A percentile compares a stretch with the other conserved stretches of the same genome.
These are phyloP conservation scores for Pantelozetes paolii DNA, from an alignment of 2,888 invertebrate genomes.

Conservation along the genomic window DNA sequence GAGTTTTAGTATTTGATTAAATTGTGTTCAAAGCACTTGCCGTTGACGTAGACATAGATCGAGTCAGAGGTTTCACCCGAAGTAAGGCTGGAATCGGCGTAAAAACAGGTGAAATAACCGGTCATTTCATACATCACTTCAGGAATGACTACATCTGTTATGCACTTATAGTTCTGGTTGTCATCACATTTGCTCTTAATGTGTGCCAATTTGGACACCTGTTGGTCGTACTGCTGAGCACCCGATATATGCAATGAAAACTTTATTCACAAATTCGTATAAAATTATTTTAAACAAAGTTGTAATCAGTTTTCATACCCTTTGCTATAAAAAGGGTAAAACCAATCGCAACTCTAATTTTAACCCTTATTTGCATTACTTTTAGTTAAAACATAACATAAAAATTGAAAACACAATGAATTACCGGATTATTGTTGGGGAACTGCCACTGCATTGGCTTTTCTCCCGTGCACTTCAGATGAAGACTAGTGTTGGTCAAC, in stretches of 20 bases:
- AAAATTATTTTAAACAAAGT: too few relatives aligned
- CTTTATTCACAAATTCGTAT: too few relatives aligned
- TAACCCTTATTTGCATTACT: too few relatives aligned
- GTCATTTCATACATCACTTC: conserved; percentile 43
- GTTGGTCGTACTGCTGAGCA: conserved; percentile 16
- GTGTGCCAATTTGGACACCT: background rate
- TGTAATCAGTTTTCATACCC: too few relatives aligned
- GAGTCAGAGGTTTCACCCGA: conserved; percentile 9
- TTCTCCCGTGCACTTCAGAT: conserved; percentile 50
- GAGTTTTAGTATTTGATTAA: background rate
- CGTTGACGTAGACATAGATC: conserved; percentile 44
- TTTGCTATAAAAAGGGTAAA: too few relatives aligned
- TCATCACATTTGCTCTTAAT: conserved; percentile 16
- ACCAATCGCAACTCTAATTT: too few relatives aligned
- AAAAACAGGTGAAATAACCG: conserved; percentile 44
- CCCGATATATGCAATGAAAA: too few relatives aligned
- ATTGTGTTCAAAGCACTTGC: conserved; percentile 31
- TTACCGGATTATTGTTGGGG: conserved; percentile 37
- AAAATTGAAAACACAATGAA: background rate
- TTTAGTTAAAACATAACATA: too few relatives aligned
- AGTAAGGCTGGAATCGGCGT: conserved; percentile 22
- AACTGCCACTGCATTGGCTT: conserved; percentile 51
- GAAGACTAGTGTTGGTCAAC: conserved; percentile 51
- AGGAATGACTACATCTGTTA: conserved; percentile 34
- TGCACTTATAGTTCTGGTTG: conserved; percentile 3